Base-by-base conservation (phyloP, 1,140 invertebrate species). In the Bombyx mori region DNA sequence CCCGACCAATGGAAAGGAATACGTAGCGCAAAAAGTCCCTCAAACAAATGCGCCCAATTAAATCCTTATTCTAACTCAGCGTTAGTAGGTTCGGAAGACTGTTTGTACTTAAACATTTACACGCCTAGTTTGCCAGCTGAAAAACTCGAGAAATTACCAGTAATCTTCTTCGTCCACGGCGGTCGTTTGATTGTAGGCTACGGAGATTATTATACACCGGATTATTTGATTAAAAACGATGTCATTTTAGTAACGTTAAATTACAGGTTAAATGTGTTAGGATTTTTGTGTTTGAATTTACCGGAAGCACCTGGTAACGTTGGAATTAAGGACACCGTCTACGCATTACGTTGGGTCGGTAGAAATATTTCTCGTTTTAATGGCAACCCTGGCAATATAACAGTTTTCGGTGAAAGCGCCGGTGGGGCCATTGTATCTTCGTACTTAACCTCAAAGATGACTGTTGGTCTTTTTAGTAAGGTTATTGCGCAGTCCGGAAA, bases 341-440 rank as follows among this genome's bases (percentile, higher is more conserved):
- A 77, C 64, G 86, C 84, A 7, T 58, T 88, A 4, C 75, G 63
- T 68, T 88, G 88, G 88, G 84, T 89, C 3, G 79, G 81, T 46
- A 65, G 75, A 6, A 89, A 89, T 68, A 89, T 89, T 46, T 53
- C 52, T 8, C 43, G 85, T 49, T 96, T 96, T 75, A 94, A 94
- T 44, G 95, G 94, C 0, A 91, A 94, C 75, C 82, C 89, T 0
- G 75, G 91, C 45, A 91, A 91, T 72, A 89, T 97, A 0, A 93
- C 92, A 0, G 86, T 93, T 6, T 92, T 93, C 63, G 94, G 94
- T 0, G 92, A 94, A 75, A 93, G 92, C 67, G 93, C 93, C 0
- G 94, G 94, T 2, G 92, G 92, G 0, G 92, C 87, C 6, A 91
- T 91, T 54, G 90, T 89, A 1, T 90, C 92, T 12, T 91, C 91